phyloP scores from a whole-genome alignment of 2,797 vertebrate genomes.

The Bufotes viridis region DNA sequence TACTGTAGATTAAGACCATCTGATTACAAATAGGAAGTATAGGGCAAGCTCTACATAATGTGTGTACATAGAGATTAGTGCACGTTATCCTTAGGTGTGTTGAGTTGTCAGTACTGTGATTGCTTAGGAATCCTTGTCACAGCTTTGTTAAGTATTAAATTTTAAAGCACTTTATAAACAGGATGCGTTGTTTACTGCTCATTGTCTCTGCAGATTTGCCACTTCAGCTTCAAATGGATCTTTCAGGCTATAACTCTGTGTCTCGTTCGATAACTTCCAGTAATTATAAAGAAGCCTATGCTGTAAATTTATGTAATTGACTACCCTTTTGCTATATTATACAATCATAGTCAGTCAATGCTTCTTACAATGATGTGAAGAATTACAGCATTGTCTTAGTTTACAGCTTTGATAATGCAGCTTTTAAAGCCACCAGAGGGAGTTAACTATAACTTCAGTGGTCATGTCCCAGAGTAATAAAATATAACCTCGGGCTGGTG shows the following conservation, averaged over 20 bases:
- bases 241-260: conserved; percentile 75
- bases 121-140: conserved; percentile 66
- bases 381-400: conserved; percentile 76
- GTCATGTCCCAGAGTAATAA: conserved; percentile 66
- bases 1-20: neutral
- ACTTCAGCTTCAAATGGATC: conserved; percentile 75
- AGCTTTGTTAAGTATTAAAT: conserved; percentile 68
- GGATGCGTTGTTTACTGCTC: conserved; percentile 75
- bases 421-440: conserved; percentile 73
- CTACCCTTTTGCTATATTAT: conserved; percentile 79
- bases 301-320: conserved; percentile 80
- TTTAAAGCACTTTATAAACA: conserved; percentile 67
- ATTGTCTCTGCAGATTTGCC: conserved; percentile 75
- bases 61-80: conserved; percentile 41
- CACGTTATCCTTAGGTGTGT: conserved; percentile 61
- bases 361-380: conserved; percentile 77
- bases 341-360: conserved; percentile 79
- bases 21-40: conserved; percentile 10
- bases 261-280: conserved; percentile 81
- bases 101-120: conserved; percentile 43
- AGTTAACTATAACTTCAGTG: conserved; percentile 69
- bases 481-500: conserved; percentile 67
- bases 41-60: neutral
- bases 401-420: conserved; percentile 70
- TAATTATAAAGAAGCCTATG: conserved; percentile 81